These are phyloP conservation scores for Chroicocephalus ridibundus DNA, from an alignment of 2,113 vertebrate genomes.

Conservation along the genomic window DNA sequence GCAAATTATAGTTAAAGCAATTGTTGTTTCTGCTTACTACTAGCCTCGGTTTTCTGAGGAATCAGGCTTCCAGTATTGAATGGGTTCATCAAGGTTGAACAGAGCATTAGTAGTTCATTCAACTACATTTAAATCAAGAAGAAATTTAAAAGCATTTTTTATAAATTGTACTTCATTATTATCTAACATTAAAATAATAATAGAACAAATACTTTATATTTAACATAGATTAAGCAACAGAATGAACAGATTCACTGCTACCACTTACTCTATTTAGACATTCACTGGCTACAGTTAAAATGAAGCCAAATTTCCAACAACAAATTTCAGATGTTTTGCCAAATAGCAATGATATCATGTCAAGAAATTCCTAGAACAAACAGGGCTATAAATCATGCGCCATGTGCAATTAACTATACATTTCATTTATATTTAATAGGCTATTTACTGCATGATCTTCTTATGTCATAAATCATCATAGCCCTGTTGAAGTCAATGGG, in stretches of 20 bases:
- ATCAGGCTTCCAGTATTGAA: background rate
- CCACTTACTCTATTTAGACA: background rate
- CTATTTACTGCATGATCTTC: conserved; percentile 33
- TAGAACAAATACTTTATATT: background rate
- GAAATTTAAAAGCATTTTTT: background rate
- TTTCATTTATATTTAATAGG: conserved; percentile 40
- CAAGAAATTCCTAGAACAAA: background rate
- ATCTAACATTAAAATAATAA: background rate
- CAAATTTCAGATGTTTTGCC: background rate
- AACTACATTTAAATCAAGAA: background rate
- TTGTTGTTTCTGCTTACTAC: background rate
- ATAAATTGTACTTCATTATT: background rate
- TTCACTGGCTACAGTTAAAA: background rate
- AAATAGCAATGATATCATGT: background rate
- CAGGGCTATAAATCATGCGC: background rate
- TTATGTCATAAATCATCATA: conserved; percentile 1
- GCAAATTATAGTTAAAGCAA: background rate
- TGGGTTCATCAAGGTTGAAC: background rate
- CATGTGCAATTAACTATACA: background rate
- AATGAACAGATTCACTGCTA: background rate
- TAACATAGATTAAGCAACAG: background rate
- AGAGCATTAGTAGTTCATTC: background rate
- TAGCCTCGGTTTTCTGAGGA: background rate
- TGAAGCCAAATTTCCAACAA: background rate
- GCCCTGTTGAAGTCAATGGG: background rate